phyloP scores from a whole-genome alignment of 1,140 invertebrate species.

The Hyphantria cunea region DNA sequence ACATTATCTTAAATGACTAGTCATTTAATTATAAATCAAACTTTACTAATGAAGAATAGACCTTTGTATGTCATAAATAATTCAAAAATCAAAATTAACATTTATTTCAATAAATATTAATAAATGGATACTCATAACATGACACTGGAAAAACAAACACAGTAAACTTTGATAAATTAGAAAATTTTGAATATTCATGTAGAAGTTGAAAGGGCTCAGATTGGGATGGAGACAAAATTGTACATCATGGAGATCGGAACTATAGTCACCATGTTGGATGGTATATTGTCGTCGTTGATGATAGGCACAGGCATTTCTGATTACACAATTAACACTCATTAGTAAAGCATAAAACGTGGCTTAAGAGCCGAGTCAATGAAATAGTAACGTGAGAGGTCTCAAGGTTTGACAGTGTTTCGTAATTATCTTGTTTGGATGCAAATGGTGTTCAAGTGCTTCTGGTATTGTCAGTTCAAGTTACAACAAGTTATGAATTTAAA shows the following conservation, averaged over 20 bases:
- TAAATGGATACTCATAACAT: conserved; percentile 1
- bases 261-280: conserved; percentile 12
- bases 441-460: conserved; percentile 9
- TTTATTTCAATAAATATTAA: not conserved
- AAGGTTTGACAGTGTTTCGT: conserved; percentile 19
- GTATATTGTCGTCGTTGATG: conserved; percentile 8
- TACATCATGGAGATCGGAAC: conserved; percentile 34
- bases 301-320: conserved; percentile 15
- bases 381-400: conserved; percentile 21
- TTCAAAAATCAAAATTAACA: not conserved
- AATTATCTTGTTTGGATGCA: conserved; percentile 14
- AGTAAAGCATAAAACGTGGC: conserved; percentile 37
- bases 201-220: conserved; percentile 26
- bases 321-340: conserved; percentile 57
- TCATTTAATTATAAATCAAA: too few relatives aligned
- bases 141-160: conserved; percentile 15
- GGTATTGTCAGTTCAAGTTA: too few relatives aligned
- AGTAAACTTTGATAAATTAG: conserved; percentile 10
- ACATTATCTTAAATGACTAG: too few relatives aligned
- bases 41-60: not conserved
- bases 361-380: conserved; percentile 20
- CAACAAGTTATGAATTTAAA: too few relatives aligned
- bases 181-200: conserved; percentile 8
- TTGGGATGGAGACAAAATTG: conserved; percentile 38
- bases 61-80: not conserved